phyloP scores from a whole-genome alignment of 2,113 vertebrate species.

The Epinephelus lanceolatus region DNA sequence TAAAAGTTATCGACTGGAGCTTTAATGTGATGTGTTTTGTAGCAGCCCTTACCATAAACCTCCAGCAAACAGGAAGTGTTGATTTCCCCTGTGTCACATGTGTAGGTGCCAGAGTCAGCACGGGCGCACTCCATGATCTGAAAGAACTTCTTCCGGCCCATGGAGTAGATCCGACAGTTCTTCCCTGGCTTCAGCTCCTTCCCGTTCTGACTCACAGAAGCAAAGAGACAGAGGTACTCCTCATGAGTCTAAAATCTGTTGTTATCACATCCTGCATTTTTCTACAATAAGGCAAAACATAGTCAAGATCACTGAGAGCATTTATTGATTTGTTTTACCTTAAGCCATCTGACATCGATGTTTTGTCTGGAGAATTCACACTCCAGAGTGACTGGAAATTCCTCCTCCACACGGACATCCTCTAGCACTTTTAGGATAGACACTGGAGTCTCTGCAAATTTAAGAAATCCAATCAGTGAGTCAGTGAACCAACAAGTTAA shows the following conservation, averaged over 20 bases:
- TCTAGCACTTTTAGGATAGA: conserved; percentile 85
- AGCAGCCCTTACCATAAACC: conserved; percentile 85
- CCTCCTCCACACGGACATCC: conserved; percentile 89
- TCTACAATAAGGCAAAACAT: neutral
- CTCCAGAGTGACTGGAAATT: conserved; percentile 86
- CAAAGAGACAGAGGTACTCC: neutral
- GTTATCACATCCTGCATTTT: neutral
- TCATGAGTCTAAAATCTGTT: neutral
- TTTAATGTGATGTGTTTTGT: neutral
- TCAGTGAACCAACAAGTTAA: neutral
- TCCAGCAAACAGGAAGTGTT: conserved; percentile 83
- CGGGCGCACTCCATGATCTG: conserved; percentile 77
- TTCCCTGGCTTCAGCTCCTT: conserved; percentile 82
- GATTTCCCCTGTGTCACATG: conserved; percentile 81
- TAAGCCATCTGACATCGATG: conserved; percentile 90
- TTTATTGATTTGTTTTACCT: conserved; percentile 83
- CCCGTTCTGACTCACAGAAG: conserved; percentile 77
- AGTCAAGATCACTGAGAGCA: neutral
- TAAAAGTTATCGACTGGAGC: too few relatives aligned
- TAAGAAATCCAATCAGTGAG: conserved; percentile 2
- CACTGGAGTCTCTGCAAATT: conserved; percentile 89
- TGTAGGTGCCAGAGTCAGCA: conserved; percentile 81
- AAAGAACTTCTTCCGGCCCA: conserved; percentile 85
- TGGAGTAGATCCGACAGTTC: conserved; percentile 88
- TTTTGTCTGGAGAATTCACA: conserved; percentile 92